Evolutionary conservation across 2,797 vertebrate genomes (phyloP), one percentile per base, ranked within the genome.

Genomic region (Odontamblyopus rebecca): DNA sequence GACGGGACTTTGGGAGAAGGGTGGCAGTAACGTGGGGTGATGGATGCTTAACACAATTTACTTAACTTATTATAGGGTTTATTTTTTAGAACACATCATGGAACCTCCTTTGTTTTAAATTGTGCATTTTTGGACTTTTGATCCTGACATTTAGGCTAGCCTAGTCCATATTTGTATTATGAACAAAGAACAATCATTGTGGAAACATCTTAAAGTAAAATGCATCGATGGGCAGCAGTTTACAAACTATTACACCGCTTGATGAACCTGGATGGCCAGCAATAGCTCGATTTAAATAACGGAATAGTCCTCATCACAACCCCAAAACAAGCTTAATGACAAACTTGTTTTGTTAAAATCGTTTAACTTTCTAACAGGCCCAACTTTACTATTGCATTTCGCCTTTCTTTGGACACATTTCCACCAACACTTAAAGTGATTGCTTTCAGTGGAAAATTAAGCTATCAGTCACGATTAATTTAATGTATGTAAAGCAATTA

Each of bases 31-130:
- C 81, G 67, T 74, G 60, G 67, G 73, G 68, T 71, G 80, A 89
- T 83, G 68, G 75, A 56, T 73, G 61, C 63, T 26, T 88, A 86
- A 88, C 78, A 62, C 27, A 67, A 83, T 90, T 77, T 73, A 50
- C 62, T 77, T 84, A 70, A 71, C 23, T 23, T 23, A 23, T 23
- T 23, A 27, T 38, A 66, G 61, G 19, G 2, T 26, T 61, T 54
- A 48, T 3, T 48, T 48, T 48, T 48, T 48, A 65, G 50, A 29
- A 29, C 12, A 35, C 35, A 35, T 35, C 35, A 35, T 35, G 35
- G 35, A 35, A 35, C 35, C 35, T 13, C 41, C 11, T 44, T 44
- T 44, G 12, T 44, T 15, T 61, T 13, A 16, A 29, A 15, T 30
- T 29, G 29, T 29, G 1, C 27, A 54, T 54, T 54, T 44, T 53